Conservation (phyloP, 2,113 vertebrate genomes). For the Synodontis membranacea region DNA sequence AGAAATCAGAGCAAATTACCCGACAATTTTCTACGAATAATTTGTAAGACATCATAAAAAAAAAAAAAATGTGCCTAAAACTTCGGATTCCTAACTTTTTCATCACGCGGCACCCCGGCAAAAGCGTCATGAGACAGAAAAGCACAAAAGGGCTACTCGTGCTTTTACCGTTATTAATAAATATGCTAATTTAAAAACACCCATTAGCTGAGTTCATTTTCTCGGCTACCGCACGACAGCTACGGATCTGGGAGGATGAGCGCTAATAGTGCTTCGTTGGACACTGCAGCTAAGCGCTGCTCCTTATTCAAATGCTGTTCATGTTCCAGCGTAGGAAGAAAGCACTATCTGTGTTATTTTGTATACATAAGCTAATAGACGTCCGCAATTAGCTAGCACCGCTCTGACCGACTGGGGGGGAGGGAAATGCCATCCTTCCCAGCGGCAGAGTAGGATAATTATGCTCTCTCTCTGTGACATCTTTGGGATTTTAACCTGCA, state of each 20-base stretch:
- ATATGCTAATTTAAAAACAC: neutral
- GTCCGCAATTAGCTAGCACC: slow-evolving; percentile 12
- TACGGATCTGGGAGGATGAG: neutral
- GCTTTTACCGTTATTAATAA: neutral
- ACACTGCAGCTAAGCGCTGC: neutral
- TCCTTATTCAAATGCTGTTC: neutral
- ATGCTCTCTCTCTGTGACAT: slow-evolving; percentile 20
- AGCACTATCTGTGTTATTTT: slow-evolving; percentile 15
- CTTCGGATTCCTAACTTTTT: neutral
- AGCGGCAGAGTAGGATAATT: slow-evolving; percentile 16
- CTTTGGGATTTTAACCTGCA: slow-evolving; percentile 28
- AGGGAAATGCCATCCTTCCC: slow-evolving; percentile 32
- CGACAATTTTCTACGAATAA: neutral
- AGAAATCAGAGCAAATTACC: no score
- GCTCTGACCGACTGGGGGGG: slow-evolving; percentile 1
- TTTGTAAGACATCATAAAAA: neutral
- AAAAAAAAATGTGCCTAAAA: neutral
- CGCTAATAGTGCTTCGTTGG: neutral
- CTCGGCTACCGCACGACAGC: neutral
- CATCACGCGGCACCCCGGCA: neutral
- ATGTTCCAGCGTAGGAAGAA: neutral
- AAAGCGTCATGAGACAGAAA: neutral
- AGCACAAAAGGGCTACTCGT: neutral
- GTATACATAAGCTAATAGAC: slow-evolving; percentile 22
- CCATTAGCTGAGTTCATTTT: neutral